Evolutionary conservation across 1,140 invertebrate species (phyloP).

Genomic region (Leptestheria dahalacensis): DNA sequence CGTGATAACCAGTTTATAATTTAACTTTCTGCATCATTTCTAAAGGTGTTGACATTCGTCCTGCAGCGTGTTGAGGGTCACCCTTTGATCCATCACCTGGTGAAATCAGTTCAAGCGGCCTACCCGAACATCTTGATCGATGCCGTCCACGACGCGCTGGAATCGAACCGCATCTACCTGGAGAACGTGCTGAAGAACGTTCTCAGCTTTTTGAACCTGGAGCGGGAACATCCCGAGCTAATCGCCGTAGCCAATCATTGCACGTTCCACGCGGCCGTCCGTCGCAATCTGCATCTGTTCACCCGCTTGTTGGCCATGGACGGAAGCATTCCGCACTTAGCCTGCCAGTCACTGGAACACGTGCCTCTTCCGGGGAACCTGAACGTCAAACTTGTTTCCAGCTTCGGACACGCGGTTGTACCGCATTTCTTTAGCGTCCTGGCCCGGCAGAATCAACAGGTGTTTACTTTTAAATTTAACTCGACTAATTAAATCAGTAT

Average conservation of each 20-base stretch:
- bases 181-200: conserved; percentile 2
- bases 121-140: not conserved
- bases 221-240: not conserved
- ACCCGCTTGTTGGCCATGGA: not conserved
- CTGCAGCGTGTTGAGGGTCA: not conserved
- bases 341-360: not conserved
- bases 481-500: conserved; percentile 14
- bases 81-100: not conserved
- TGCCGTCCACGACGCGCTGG: conserved; percentile 3
- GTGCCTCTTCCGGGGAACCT: conserved; percentile 10
- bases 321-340: conserved; percentile 2
- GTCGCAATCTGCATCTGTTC: conserved; percentile 1
- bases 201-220: conserved; percentile 1
- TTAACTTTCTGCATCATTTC: not conserved
- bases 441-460: conserved; percentile 12
- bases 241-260: not conserved
- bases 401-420: conserved; percentile 18
- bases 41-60: not conserved
- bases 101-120: not conserved
- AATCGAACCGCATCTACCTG: not conserved
- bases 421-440: conserved; percentile 21
- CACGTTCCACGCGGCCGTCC: conserved; percentile 2
- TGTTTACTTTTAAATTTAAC: too few relatives aligned
- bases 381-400: conserved; percentile 16
- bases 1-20: not conserved